Evolutionary conservation across 2,113 vertebrate species (phyloP).

Genomic region (Clarias macrocephalus): DNA sequence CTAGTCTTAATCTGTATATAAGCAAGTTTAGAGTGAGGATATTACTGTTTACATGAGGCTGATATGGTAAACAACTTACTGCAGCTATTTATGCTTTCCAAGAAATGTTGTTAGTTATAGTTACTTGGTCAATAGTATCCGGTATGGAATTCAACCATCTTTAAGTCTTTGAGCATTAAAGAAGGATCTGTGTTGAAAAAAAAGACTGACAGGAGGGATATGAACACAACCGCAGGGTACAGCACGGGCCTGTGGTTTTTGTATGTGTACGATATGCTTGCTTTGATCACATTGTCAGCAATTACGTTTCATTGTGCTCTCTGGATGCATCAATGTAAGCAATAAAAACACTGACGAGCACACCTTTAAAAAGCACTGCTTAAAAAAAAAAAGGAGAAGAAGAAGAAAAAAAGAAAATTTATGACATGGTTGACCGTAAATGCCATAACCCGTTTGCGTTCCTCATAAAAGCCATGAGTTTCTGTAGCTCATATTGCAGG

Average conservation of each 20-base stretch:
- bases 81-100: neutral
- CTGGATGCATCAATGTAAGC: neutral
- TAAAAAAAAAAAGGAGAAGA: neutral
- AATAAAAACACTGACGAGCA: neutral
- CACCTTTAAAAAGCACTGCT: neutral
- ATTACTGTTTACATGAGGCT: neutral
- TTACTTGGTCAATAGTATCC: neutral
- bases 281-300: constrained; percentile 18
- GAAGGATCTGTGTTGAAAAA: neutral
- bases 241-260: neutral
- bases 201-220: neutral
- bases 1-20: neutral
- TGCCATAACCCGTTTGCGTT: neutral
- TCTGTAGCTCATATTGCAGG: constrained; percentile 12
- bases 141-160: neutral
- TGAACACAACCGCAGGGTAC: neutral
- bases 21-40: neutral
- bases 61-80: neutral
- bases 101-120: neutral
- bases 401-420: neutral
- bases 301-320: neutral
- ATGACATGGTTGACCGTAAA: neutral
- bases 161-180: neutral
- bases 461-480: neutral
- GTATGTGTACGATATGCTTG: neutral